Evolutionary conservation across 2,113 vertebrate species (phyloP).

Genomic region (Prunella himalayana): DNA sequence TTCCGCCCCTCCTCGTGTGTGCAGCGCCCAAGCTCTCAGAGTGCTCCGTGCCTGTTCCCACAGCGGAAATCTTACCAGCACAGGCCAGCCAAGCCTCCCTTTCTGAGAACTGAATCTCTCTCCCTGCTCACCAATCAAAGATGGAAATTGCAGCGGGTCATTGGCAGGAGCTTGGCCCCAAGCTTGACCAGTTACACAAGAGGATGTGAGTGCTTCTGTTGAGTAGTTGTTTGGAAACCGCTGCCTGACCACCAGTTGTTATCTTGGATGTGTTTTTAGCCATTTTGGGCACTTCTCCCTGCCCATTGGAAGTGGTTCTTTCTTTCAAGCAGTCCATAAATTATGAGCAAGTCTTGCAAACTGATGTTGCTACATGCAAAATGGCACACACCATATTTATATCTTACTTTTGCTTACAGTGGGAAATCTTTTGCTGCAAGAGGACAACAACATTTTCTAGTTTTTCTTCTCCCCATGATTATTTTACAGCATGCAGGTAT

Average conservation of each 20-base stretch:
- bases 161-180: conserved; percentile 20
- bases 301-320: conserved; percentile 51
- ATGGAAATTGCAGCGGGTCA: conserved; percentile 39
- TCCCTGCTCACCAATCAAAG: background rate
- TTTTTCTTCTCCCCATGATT: background rate
- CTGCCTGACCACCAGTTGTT: conserved; percentile 50
- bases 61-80: background rate
- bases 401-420: background rate
- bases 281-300: conserved; percentile 39
- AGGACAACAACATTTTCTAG: background rate
- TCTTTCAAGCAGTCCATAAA: conserved; percentile 47
- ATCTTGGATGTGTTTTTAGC: conserved; percentile 50
- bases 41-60: background rate
- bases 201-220: conserved; percentile 57
- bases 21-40: background rate
- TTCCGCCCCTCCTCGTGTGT: background rate
- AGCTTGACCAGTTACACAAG: conserved; percentile 31
- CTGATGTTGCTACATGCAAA: conserved; percentile 1
- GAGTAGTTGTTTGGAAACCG: conserved; percentile 49
- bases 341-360: conserved; percentile 19
- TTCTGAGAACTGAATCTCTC: background rate
- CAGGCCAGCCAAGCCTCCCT: background rate
- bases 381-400: background rate
- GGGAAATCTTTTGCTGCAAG: background rate
- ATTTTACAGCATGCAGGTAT: background rate